Conservation (phyloP, 2,888 invertebrate genomes). For the Thymelicus lineola region DNA sequence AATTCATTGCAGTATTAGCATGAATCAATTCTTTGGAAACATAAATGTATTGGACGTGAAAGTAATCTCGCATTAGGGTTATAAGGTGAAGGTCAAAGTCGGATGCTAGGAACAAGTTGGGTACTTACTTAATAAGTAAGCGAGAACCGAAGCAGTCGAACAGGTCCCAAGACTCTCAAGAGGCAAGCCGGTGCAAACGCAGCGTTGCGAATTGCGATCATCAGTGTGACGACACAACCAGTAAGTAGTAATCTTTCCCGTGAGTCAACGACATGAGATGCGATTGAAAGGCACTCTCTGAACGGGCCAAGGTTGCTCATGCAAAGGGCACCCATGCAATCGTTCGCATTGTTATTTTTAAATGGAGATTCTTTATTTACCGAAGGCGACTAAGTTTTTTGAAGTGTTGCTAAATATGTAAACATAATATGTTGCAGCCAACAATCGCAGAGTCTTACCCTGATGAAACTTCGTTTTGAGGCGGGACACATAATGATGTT, state of each 20-base stretch:
- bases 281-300: slow-evolving; percentile 55
- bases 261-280: slow-evolving; percentile 48
- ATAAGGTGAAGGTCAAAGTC: slow-evolving; percentile 35
- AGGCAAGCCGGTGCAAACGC: slow-evolving; percentile 7
- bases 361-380: background rate
- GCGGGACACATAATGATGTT: too few species aligned
- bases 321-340: slow-evolving; percentile 35
- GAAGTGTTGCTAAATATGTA: too few species aligned
- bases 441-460: too few species aligned
- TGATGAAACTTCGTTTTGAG: too few species aligned
- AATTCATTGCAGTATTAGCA: background rate
- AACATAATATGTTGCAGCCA: too few species aligned
- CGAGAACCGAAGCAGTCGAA: slow-evolving; percentile 3
- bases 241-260: slow-evolving; percentile 34
- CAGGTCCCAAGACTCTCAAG: background rate
- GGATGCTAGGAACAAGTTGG: slow-evolving; percentile 9
- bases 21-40: background rate
- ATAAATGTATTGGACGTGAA: slow-evolving; percentile 8
- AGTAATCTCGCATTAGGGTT: slow-evolving; percentile 18
- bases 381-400: background rate
- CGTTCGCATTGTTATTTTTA: slow-evolving; percentile 24
- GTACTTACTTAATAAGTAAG: slow-evolving; percentile 13
- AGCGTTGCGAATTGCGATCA: slow-evolving; percentile 1
- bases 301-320: slow-evolving; percentile 57
- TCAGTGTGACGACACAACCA: slow-evolving; percentile 25